A percentile compares a stretch with the other conserved stretches of the same genome.
Conservation (phyloP, 1,140 invertebrate genomes). For the Drosophila asahinai region DNA sequence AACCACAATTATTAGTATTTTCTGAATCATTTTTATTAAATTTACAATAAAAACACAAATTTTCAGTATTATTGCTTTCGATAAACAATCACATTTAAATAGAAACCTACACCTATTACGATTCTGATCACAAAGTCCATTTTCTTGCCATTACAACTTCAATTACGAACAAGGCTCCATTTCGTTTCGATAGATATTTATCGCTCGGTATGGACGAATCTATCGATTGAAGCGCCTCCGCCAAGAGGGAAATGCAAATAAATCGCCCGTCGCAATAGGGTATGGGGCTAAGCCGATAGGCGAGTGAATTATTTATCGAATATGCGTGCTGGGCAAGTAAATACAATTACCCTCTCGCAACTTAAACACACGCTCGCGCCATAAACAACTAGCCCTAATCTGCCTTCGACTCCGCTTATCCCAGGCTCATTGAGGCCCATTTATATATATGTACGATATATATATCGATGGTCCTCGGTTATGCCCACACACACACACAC, state of each 20-base stretch:
- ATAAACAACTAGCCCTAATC: slow-evolving; percentile 53
- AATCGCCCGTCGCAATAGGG: slow-evolving; percentile 20
- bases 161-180: not conserved
- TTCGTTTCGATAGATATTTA: slow-evolving; percentile 13
- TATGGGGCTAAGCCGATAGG: slow-evolving; percentile 41
- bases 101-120: not conserved
- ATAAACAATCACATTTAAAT: not conserved
- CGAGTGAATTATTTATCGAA: slow-evolving; percentile 51
- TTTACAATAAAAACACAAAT: too few species aligned
- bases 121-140: slow-evolving; percentile 11
- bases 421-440: slow-evolving; percentile 20
- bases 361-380: slow-evolving; percentile 26
- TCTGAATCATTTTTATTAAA: too few species aligned
- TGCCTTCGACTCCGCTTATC: slow-evolving; percentile 19
- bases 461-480: slow-evolving; percentile 37
- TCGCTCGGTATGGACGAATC: not conserved
- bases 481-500: slow-evolving; percentile 38
- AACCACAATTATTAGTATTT: too few species aligned
- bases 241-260: slow-evolving; percentile 23
- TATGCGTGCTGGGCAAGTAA: slow-evolving; percentile 42
- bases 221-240: slow-evolving; percentile 14
- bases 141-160: slow-evolving; percentile 6
- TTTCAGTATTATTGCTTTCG: not conserved
- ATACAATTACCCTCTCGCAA: slow-evolving; percentile 41
- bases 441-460: slow-evolving; percentile 11